Percentiles rank a stretch among this genome's conserved stretches.
These are phyloP conservation scores for Nymphicus hollandicus DNA, from an alignment of 2,113 vertebrate genomes.

Conservation along the genomic window DNA sequence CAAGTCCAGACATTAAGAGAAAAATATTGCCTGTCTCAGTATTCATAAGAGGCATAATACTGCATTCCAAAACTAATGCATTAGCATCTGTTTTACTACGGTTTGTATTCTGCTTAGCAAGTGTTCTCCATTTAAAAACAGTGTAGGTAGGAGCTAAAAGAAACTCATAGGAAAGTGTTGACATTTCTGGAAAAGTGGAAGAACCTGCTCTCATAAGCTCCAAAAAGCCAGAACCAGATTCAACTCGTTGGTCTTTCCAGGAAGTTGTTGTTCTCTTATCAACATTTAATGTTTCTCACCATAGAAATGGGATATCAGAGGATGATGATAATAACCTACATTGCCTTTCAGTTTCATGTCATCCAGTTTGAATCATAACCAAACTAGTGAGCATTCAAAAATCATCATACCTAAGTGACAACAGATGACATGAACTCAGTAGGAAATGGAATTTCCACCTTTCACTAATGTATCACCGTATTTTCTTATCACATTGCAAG, in stretches of 20 bases:
- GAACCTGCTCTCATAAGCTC: not conserved
- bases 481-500: not conserved
- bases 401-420: not conserved
- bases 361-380: not conserved
- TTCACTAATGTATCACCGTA: not conserved
- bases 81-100: not conserved
- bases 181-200: not conserved
- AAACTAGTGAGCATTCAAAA: not conserved
- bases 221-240: not conserved
- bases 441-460: not conserved
- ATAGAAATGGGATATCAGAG: not conserved
- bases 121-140: not conserved
- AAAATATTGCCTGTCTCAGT: not conserved
- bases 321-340: not conserved
- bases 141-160: not conserved
- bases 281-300: not conserved
- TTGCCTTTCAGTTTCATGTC: not conserved
- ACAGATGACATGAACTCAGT: not conserved
- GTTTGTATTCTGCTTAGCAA: not conserved
- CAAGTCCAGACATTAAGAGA: not conserved
- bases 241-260: not conserved
- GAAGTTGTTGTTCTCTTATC: not conserved
- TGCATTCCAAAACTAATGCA: not conserved
- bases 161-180: not conserved
- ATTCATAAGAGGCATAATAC: not conserved